Conservation (phyloP, 2,888 invertebrate genomes). For the Oligia latruncula region DNA sequence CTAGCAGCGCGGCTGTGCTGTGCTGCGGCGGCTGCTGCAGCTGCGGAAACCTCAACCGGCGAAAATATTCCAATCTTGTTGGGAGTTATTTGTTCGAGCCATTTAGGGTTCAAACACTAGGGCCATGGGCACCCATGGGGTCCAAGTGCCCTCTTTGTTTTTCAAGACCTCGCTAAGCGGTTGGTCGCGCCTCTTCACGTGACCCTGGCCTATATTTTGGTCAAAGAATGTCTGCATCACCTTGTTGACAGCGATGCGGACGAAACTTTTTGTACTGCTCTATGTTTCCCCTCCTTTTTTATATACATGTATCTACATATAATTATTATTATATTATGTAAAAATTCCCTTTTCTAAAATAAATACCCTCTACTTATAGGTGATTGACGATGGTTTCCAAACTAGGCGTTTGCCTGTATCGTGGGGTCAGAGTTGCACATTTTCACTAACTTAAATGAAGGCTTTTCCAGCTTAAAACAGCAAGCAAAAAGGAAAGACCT, state of each 20-base stretch:
- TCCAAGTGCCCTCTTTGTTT: not conserved
- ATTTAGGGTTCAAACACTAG: too few species aligned
- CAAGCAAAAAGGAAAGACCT: not conserved
- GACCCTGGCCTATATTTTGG: not conserved
- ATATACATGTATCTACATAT: too few species aligned
- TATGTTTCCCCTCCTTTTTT: too few species aligned
- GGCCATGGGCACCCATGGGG: too few species aligned
- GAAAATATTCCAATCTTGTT: not conserved
- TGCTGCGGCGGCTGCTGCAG: not conserved
- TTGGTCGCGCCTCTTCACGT: not conserved
- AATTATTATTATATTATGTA: too few species aligned
- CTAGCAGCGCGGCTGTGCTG: not conserved
- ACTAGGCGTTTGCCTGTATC: not conserved
- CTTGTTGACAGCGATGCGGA: not conserved
- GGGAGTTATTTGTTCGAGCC: too few species aligned
- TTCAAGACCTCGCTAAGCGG: not conserved
- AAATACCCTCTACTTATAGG: not conserved
- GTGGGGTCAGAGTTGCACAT: not conserved
- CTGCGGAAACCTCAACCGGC: not conserved
- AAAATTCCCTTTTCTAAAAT: not conserved
- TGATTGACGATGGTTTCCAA: not conserved
- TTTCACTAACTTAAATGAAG: not conserved
- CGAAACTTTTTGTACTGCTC: too few species aligned
- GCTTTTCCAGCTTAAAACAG: not conserved
- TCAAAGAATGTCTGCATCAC: not conserved